Conservation (phyloP, 2,888 invertebrate genomes). For the Willowsia nigromaculata region DNA sequence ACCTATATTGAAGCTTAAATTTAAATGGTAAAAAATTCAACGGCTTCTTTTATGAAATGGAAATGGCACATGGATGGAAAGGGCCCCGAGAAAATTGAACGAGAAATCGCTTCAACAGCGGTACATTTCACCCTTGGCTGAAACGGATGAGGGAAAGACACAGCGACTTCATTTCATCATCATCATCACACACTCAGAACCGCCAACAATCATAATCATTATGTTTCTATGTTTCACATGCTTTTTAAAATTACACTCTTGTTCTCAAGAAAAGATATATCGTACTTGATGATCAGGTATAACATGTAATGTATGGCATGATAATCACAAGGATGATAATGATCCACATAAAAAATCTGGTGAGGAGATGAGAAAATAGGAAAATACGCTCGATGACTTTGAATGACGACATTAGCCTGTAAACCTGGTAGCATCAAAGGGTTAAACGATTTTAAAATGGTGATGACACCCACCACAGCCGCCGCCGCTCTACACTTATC, state of each 20-base stretch:
- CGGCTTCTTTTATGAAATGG: not conserved
- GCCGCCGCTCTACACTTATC: too few species aligned
- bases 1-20: not conserved
- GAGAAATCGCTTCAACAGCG: too few species aligned
- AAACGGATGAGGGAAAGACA: not conserved
- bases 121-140: too few species aligned
- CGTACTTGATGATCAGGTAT: not conserved
- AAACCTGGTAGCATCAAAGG: not conserved
- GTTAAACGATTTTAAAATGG: slow-evolving; percentile 7
- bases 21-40: not conserved
- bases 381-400: not conserved
- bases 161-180: not conserved
- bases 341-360: not conserved
- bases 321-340: not conserved
- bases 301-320: not conserved
- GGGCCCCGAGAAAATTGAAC: too few species aligned
- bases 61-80: not conserved
- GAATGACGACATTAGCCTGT: not conserved
- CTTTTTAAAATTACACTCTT: not conserved
- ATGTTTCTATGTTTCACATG: not conserved
- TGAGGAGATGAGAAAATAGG: not conserved
- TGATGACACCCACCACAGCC: not conserved
- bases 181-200: not conserved
- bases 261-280: too few species aligned
- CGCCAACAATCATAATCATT: not conserved